These are phyloP conservation scores for Romanomermis culicivorax DNA, from an alignment of 2,888 invertebrate species.

Conservation along the genomic window DNA sequence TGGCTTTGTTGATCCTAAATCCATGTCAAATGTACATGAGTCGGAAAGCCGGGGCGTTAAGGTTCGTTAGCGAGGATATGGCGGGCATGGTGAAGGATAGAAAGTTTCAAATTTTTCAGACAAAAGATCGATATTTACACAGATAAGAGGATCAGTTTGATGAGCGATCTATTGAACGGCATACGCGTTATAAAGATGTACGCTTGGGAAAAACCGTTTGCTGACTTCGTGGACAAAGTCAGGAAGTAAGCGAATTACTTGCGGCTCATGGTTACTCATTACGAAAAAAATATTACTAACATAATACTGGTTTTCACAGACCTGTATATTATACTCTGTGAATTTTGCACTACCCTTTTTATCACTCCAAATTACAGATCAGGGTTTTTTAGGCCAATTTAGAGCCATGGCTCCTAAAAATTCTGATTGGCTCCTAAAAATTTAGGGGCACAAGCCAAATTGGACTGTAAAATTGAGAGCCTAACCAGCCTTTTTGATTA, in stretches of 20 bases:
- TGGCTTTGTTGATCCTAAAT: slow-evolving; percentile 51
- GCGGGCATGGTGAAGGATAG: background rate
- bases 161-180: slow-evolving; percentile 80
- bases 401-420: too few relatives aligned
- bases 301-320: too few relatives aligned
- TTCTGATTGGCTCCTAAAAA: too few relatives aligned
- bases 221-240: slow-evolving; percentile 52
- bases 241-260: slow-evolving; percentile 42
- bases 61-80: slow-evolving; percentile 11
- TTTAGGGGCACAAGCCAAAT: too few relatives aligned
- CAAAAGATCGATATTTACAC: slow-evolving; percentile 59
- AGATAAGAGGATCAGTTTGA: slow-evolving; percentile 67
- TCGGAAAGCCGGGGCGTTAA: slow-evolving; percentile 26
- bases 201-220: slow-evolving; percentile 76
- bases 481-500: too few relatives aligned
- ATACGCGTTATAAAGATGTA: slow-evolving; percentile 94
- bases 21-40: slow-evolving; percentile 52
- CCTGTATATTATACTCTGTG: too few relatives aligned
- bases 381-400: too few relatives aligned
- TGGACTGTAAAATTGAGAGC: too few relatives aligned
- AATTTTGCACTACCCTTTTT: too few relatives aligned
- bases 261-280: too few relatives aligned
- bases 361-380: too few relatives aligned
- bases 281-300: too few relatives aligned
- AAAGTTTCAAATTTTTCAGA: slow-evolving; percentile 35